Evolutionary conservation across 2,888 invertebrate species (phyloP).

Genomic region (Hydroisotoma schaefferi): DNA sequence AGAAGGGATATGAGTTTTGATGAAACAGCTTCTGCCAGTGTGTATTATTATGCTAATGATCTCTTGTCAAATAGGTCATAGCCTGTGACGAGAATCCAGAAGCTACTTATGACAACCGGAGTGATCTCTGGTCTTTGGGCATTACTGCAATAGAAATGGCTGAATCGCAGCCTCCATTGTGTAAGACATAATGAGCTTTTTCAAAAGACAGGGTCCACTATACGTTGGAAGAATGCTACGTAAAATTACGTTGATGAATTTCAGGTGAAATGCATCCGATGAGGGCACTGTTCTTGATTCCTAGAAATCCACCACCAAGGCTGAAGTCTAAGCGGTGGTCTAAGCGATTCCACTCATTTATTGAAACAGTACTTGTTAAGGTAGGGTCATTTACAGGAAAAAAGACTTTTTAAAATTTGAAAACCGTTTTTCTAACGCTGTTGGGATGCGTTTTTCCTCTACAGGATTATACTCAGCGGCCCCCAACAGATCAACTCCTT

Average conservation of each 20-base stretch:
- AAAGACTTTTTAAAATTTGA: conserved; percentile 2
- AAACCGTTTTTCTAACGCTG: no score
- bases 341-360: conserved; percentile 94
- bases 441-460: conserved; percentile 55
- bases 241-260: conserved; percentile 11
- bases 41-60: no score
- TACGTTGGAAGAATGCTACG: neutral
- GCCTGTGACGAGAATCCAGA: conserved; percentile 99
- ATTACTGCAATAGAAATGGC: conserved; percentile 99
- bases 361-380: conserved; percentile 85
- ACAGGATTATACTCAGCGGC: conserved; percentile 98
- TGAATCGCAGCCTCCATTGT: conserved; percentile 97
- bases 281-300: conserved; percentile 97
- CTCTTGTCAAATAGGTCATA: conserved; percentile 63
- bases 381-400: conserved; percentile 20
- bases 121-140: conserved; percentile 86
- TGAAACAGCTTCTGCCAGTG: no score
- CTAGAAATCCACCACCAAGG: conserved; percentile 94
- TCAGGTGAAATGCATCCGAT: conserved; percentile 69
- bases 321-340: conserved; percentile 88
- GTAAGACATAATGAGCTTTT: conserved; percentile 61
- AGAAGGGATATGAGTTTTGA: neutral
- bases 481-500: conserved; percentile 95
- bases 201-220: no score
- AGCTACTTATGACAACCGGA: conserved; percentile 97